Conservation (phyloP, 53 echinoderm and acorn worm genomes). For the Glandiceps talaboti region DNA sequence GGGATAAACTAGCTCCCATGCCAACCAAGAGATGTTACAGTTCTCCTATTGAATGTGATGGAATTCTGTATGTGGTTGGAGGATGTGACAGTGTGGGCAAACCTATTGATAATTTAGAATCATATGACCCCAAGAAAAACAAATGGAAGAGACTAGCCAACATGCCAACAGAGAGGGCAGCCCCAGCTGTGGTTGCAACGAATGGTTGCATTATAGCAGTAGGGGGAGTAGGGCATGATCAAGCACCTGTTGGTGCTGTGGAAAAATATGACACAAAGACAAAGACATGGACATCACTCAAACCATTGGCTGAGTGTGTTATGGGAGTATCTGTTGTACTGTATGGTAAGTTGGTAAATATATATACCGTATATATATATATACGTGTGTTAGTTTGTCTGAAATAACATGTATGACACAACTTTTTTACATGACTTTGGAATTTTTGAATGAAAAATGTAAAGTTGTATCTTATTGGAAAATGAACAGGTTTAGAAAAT, state of each 20-base stretch:
- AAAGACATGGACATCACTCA: slow-evolving; percentile 80
- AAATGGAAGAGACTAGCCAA: slow-evolving; percentile 75
- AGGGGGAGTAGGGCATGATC: slow-evolving; percentile 65
- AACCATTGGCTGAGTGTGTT: slow-evolving; percentile 54
- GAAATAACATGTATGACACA: no score
- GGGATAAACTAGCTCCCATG: slow-evolving; percentile 68
- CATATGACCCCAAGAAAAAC: slow-evolving; percentile 69
- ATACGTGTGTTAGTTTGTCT: no score
- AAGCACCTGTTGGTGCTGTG: slow-evolving; percentile 55
- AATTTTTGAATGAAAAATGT: no score
- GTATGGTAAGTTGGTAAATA: slow-evolving; percentile 58
- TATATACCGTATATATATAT: no score
- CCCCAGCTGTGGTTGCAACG: slow-evolving; percentile 46
- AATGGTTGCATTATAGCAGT: slow-evolving; percentile 59
- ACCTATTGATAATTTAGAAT: slow-evolving; percentile 79
- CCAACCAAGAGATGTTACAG: slow-evolving; percentile 68
- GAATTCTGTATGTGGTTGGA: slow-evolving; percentile 71
- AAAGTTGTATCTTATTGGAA: no score
- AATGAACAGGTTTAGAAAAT: no score
- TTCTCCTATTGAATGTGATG: slow-evolving; percentile 52
- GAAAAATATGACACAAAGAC: slow-evolving; percentile 65
- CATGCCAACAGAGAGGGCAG: slow-evolving; percentile 61
- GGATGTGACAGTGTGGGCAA: slow-evolving; percentile 70
- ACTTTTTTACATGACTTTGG: no score
- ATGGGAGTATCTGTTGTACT: slow-evolving; percentile 69